These are phyloP conservation scores for Helicoverpa assulta DNA, from an alignment of 2,888 invertebrate genomes.

Conservation along the genomic window DNA sequence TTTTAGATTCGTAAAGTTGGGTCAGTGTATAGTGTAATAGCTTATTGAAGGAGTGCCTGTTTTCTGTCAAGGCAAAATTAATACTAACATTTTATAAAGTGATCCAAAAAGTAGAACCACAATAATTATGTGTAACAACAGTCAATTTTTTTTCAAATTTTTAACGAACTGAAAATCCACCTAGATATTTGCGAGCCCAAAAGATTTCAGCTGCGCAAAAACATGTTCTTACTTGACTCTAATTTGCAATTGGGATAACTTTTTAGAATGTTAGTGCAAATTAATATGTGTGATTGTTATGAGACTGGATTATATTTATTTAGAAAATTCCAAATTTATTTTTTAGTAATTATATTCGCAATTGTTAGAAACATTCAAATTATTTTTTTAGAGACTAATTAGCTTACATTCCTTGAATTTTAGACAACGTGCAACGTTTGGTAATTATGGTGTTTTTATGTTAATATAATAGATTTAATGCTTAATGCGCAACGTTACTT, in stretches of 20 bases:
- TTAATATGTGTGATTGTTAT: slow-evolving; percentile 59
- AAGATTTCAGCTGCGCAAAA: background rate
- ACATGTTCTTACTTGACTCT: too few relatives aligned
- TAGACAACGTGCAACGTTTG: background rate
- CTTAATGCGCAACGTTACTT: background rate
- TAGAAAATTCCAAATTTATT: slow-evolving; percentile 24
- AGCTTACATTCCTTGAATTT: background rate
- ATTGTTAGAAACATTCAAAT: background rate
- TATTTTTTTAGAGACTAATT: background rate
- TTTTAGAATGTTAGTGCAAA: background rate
- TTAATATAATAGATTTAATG: background rate
- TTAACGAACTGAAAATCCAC: background rate
- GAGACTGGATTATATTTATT: slow-evolving; percentile 62
- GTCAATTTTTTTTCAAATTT: background rate
- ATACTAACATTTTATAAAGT: background rate
- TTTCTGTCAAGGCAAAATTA: slow-evolving; percentile 1
- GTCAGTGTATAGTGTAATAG: background rate
- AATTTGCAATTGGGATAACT: slow-evolving; percentile 3
- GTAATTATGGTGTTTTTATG: background rate
- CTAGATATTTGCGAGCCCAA: background rate
- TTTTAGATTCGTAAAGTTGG: background rate
- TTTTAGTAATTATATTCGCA: background rate
- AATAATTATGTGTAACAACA: background rate
- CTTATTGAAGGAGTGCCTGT: background rate
- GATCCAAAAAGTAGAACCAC: slow-evolving; percentile 3